Base-by-base conservation (phyloP, 2,888 invertebrate genomes). In the Hyposoter didymator region DNA sequence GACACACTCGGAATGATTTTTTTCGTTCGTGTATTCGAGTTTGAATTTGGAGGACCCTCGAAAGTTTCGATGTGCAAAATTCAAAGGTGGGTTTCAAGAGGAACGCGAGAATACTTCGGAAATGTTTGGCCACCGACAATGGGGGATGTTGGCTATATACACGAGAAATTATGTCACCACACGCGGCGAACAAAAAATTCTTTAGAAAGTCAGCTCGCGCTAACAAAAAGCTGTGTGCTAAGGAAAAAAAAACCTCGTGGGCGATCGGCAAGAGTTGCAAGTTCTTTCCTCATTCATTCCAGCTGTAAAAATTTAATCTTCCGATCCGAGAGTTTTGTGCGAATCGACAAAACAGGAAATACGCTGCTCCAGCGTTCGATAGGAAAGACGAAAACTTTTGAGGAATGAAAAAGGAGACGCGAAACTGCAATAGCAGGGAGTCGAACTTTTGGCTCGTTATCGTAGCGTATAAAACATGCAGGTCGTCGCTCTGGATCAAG, bases 31-130 rank as follows among this genome's bases (percentile, higher is more conserved):
- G 17, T 45, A 4, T 12, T 72, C 52, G 66, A 66, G 72, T 64
- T 62, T 43, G 45, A 73, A 76, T 64, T 73, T 78, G 39, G 76
- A 84, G 76, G 72, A 73, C 73, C 66, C 84, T 84, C 43, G 84
- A 84, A 55, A 59, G 62, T 35, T 64, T 43, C 32, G 19, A 22
- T 28, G n/a, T 28, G 69, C 47, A 39, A 14, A 66, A 47, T 10
- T 22, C 28, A 59, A 17, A 67, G 28, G 32, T 66, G 1, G 14
- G 52, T 17, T 12, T 39, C 3, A n/a, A 39, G 39, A 78, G 17
- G 6, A 78, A 45, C n/a, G 14, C n/a, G 14, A 70, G 32, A 35
- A 59, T 47, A 69, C 35, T 19, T 55, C 12, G 32, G n/a, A 66
- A 66, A 45, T 22, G n/a, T 66, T 32, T 67, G 66, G 28, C 22